phyloP scores from a whole-genome alignment of 2,888 invertebrate species.

The Protodeltote pygarga region DNA sequence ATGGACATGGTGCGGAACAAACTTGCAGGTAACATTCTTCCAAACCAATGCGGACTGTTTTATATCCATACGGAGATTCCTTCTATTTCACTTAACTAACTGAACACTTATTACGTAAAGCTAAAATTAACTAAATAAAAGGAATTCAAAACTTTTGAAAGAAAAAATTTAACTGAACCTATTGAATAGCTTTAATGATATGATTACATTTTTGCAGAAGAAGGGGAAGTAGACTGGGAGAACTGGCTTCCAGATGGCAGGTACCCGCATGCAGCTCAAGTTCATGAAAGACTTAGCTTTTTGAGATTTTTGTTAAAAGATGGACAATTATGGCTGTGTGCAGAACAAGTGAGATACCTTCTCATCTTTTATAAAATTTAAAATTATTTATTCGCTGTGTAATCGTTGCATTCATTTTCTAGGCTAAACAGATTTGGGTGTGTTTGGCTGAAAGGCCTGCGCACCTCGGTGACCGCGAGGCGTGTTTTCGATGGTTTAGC shows the following conservation, averaged over 20 bases:
- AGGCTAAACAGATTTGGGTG: constrained; percentile 98
- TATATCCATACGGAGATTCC: too few species aligned
- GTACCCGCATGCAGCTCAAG: constrained; percentile 96
- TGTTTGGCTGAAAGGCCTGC: constrained; percentile 97
- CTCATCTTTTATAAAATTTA: constrained; percentile 17
- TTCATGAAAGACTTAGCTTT: constrained; percentile 97
- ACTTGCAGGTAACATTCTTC: constrained; percentile 60
- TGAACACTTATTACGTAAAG: too few species aligned
- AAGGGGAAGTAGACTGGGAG: constrained; percentile 92
- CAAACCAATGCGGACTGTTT: too few species aligned
- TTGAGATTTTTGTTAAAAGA: constrained; percentile 97
- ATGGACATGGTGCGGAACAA: constrained; percentile 94
- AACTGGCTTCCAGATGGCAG: constrained; percentile 94
- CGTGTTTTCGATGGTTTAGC: constrained; percentile 99
- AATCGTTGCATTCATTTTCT: constrained; percentile 45
- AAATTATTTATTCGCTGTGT: constrained; percentile 28
- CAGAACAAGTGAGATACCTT: constrained; percentile 90
- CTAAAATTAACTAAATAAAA: too few species aligned
- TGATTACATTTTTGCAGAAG: constrained; percentile 87
- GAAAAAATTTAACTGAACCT: too few species aligned
- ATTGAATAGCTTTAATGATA: too few species aligned
- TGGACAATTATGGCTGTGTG: constrained; percentile 98
- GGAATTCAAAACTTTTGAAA: too few species aligned
- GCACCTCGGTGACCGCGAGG: constrained; percentile 96
- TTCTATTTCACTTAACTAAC: too few species aligned